Base-by-base conservation (phyloP, 2,888 invertebrate species). In the Molorchus minor region DNA sequence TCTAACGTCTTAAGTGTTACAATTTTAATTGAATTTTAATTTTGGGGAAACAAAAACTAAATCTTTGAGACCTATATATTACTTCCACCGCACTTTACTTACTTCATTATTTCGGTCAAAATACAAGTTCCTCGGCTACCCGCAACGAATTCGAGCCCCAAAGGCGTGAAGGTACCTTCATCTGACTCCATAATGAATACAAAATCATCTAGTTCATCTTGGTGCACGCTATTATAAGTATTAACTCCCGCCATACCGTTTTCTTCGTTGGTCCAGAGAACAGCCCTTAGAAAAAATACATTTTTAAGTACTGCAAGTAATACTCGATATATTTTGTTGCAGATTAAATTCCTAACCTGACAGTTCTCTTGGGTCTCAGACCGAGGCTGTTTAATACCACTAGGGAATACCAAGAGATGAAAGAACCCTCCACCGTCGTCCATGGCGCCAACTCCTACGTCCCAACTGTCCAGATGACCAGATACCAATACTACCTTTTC, bases 381-480 rank as follows among this genome's bases (percentile, higher is more conserved):
- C 86, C 85, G 1, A 94, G 79, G 3, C 81, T 80, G 65, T 87
- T 88, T 2, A 93, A 77, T 29, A 92, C 81, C 4, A 87, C 86
- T 12, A 92, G 81, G 5, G 89, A 87, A 63, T 87, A 87, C 89
- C 90, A 92, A 16, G 92, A 89, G 29, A 93, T 87, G 69, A 93
- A 89, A 17, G n/a, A 89, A 85, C 44, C 93, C 93, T 56, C 90
- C 91, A 17, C 90, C 93, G 70, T 94, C 93, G 75, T 94, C 93
- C 92, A 94, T 91, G 3, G 93, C 93, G 15, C 93, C 94, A 70
- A 90, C 86, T 1, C 93, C 93, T 10, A 93, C 91, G 78, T 94
- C 93, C 93, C 93, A 94, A 73, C 91, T 91, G 73, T 94, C 94
- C 17, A 94, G 83, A 77, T 94, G 94, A 10, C 93, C 94, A 2